Conservation (phyloP, 2,888 invertebrate genomes). For the Uropetala carovei region DNA sequence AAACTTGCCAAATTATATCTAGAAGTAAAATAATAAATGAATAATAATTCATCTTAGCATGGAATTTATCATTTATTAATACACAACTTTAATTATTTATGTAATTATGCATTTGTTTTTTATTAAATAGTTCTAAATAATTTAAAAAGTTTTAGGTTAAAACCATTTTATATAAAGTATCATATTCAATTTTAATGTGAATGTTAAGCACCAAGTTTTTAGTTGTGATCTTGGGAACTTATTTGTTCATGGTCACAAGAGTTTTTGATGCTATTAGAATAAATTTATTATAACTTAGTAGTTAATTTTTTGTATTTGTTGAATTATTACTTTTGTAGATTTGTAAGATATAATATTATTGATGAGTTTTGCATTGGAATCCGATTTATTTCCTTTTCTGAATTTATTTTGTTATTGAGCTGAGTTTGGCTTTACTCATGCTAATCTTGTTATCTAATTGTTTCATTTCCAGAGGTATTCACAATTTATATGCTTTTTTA, state of each 20-base stretch:
- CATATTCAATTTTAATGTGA: not conserved
- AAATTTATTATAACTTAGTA: not conserved
- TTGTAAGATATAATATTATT: not conserved
- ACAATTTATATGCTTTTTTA: not conserved
- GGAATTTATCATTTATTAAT: not conserved
- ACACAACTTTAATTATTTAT: not conserved
- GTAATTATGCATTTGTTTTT: not conserved
- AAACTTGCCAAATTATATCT: not conserved
- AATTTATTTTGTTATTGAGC: not conserved
- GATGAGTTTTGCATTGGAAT: not conserved
- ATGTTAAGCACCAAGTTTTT: too few relatives aligned
- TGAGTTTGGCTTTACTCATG: not conserved
- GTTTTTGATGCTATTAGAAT: not conserved
- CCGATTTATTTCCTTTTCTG: not conserved
- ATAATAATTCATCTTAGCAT: not conserved
- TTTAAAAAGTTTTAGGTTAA: not conserved
- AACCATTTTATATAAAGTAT: not conserved
- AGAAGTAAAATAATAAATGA: not conserved
- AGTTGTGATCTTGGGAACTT: too few relatives aligned
- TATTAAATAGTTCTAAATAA: not conserved
- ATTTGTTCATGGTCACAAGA: too few relatives aligned
- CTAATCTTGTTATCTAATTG: not conserved
- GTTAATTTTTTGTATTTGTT: not conserved
- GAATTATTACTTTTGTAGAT: not conserved
- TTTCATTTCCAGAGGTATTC: not conserved